These are phyloP conservation scores for Lithophane ornitopus DNA, from an alignment of 2,888 invertebrate species.

Conservation along the genomic window DNA sequence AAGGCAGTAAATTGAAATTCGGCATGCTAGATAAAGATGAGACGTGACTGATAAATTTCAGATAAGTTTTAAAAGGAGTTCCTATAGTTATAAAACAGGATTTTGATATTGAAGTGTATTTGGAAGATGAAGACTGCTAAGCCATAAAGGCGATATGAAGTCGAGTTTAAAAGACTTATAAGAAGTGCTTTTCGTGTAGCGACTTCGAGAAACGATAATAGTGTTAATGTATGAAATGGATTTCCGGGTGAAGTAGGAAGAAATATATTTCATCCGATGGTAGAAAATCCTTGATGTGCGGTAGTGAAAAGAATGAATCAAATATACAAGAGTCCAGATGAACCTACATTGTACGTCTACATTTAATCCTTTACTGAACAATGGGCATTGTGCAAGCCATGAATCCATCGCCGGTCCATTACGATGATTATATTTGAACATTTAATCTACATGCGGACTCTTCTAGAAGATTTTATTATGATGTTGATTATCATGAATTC, in stretches of 20 bases:
- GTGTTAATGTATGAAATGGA: constrained; percentile 30
- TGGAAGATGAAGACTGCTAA: constrained; percentile 41
- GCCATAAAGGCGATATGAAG: constrained; percentile 32
- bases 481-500: neutral
- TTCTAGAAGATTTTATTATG: neutral
- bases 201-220: constrained; percentile 28
- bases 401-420: constrained; percentile 36
- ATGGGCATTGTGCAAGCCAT: constrained; percentile 27
- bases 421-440: constrained; percentile 39
- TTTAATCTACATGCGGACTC: constrained; percentile 3
- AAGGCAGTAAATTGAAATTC: constrained; percentile 50
- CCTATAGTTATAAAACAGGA: constrained; percentile 29
- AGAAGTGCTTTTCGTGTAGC: constrained; percentile 34
- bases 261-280: constrained; percentile 23
- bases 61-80: constrained; percentile 41
- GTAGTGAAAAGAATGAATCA: constrained; percentile 14
- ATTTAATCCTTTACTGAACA: constrained; percentile 41
- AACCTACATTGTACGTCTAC: constrained; percentile 24
- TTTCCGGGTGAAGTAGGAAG: constrained; percentile 4
- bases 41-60: constrained; percentile 52
- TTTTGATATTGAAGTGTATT: constrained; percentile 32
- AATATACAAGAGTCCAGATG: constrained; percentile 20
- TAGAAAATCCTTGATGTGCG: constrained; percentile 6
- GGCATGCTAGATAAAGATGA: constrained; percentile 41
- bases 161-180: constrained; percentile 47